These are phyloP conservation scores for Eonycteris spelaea DNA, from an alignment of 2,113 vertebrate genomes.

Conservation along the genomic window DNA sequence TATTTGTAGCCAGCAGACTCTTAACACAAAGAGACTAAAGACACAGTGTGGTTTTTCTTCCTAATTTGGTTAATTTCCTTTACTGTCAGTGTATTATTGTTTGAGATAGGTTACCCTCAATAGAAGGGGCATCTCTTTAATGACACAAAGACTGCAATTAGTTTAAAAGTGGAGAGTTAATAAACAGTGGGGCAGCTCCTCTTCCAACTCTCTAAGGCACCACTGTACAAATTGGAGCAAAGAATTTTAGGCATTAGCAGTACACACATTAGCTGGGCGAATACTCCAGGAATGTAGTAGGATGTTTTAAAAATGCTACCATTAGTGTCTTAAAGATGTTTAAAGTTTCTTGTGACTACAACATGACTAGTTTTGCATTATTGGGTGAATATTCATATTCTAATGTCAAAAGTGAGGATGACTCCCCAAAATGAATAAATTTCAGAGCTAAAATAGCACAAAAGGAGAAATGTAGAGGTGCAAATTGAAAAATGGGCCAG, in stretches of 20 bases:
- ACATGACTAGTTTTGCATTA: not conserved
- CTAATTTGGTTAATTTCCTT: conserved; percentile 4
- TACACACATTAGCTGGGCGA: not conserved
- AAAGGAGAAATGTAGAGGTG: not conserved
- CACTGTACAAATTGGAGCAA: not conserved
- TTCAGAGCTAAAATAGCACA: not conserved
- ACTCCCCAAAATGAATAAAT: not conserved
- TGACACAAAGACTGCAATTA: not conserved
- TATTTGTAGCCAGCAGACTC: not conserved
- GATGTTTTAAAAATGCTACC: not conserved
- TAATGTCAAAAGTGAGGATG: not conserved
- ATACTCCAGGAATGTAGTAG: not conserved
- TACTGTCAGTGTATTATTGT: not conserved
- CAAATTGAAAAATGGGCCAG: not conserved
- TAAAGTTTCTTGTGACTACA: not conserved
- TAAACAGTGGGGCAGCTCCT: not conserved
- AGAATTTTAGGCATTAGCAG: not conserved
- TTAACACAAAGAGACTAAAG: not conserved
- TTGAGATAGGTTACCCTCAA: not conserved
- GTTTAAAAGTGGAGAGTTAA: not conserved
- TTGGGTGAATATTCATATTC: not conserved
- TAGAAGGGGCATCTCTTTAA: not conserved
- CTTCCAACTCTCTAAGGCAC: not conserved
- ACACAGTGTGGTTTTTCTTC: not conserved
- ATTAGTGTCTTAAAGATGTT: not conserved